These are phyloP conservation scores for Crotalus helleri DNA, from an alignment of 2,113 vertebrate species.

Conservation along the genomic window DNA sequence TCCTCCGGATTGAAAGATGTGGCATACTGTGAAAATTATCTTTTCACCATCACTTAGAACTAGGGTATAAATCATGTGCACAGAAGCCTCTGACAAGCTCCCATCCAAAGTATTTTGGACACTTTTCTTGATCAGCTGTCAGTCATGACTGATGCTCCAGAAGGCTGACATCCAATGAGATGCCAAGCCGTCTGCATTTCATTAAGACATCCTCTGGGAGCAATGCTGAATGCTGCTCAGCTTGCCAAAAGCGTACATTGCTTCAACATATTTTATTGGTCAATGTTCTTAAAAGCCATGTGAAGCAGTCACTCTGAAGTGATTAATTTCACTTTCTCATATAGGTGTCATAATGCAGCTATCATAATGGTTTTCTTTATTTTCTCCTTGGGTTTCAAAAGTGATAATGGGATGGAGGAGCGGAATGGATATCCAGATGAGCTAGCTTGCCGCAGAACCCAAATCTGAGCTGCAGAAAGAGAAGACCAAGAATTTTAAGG, in stretches of 20 bases:
- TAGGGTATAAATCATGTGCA: slow-evolving; percentile 16
- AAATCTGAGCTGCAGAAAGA: neutral
- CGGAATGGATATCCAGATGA: neutral
- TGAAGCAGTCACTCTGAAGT: neutral
- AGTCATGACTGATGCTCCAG: slow-evolving; percentile 17
- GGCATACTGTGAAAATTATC: neutral
- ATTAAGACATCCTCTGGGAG: slow-evolving; percentile 24
- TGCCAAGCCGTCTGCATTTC: slow-evolving; percentile 12
- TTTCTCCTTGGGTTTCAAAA: neutral
- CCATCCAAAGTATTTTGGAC: slow-evolving; percentile 3
- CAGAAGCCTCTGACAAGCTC: neutral
- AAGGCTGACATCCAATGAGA: slow-evolving; percentile 17
- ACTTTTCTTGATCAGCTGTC: slow-evolving; percentile 15
- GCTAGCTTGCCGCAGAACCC: neutral
- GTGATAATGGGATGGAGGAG: neutral
- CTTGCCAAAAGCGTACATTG: neutral
- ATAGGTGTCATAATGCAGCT: neutral
- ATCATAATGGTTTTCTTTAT: neutral
- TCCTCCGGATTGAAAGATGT: neutral
- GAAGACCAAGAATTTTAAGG: neutral
- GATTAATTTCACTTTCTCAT: neutral
- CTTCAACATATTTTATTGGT: slow-evolving; percentile 12
- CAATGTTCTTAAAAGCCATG: slow-evolving; percentile 16
- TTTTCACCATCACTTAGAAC: neutral
- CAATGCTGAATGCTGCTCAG: neutral